Percentiles rank a stretch among this genome's conserved stretches.
These are phyloP conservation scores for Axis porcinus DNA, from an alignment of 2,113 vertebrate species.

Conservation along the genomic window DNA sequence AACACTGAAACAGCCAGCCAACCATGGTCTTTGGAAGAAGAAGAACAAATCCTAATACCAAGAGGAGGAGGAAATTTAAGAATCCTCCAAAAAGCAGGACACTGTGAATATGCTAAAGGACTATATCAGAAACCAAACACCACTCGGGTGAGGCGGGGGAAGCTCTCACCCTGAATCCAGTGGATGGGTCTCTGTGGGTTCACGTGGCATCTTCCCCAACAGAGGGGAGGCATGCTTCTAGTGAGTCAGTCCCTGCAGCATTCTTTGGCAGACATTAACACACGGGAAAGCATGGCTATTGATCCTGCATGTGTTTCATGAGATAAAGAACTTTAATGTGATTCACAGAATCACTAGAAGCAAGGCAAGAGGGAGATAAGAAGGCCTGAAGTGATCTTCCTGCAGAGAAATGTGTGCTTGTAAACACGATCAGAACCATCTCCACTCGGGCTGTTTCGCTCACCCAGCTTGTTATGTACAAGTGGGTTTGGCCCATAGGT, in stretches of 20 bases:
- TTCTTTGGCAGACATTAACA: background rate
- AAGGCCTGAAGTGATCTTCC: background rate
- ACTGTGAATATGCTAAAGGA: background rate
- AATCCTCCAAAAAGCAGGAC: background rate
- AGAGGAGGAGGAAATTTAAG: background rate
- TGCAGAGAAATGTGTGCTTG: background rate
- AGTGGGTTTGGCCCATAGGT: background rate
- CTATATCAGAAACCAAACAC: background rate
- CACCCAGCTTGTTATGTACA: background rate
- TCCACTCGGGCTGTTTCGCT: background rate
- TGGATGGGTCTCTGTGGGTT: background rate
- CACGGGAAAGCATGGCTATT: background rate
- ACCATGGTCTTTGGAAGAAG: background rate
- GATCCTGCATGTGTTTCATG: background rate
- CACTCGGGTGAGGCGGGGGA: background rate
- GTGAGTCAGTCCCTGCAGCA: background rate
- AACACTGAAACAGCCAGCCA: background rate
- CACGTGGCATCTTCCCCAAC: background rate
- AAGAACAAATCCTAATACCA: background rate
- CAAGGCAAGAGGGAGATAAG: background rate
- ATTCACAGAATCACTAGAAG: background rate
- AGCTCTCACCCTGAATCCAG: background rate
- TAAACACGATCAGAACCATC: background rate
- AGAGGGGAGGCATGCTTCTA: too few relatives aligned
- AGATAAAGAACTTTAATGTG: constrained; percentile 19